Conservation (phyloP, 1,140 invertebrate species). For the Lerema accius region DNA sequence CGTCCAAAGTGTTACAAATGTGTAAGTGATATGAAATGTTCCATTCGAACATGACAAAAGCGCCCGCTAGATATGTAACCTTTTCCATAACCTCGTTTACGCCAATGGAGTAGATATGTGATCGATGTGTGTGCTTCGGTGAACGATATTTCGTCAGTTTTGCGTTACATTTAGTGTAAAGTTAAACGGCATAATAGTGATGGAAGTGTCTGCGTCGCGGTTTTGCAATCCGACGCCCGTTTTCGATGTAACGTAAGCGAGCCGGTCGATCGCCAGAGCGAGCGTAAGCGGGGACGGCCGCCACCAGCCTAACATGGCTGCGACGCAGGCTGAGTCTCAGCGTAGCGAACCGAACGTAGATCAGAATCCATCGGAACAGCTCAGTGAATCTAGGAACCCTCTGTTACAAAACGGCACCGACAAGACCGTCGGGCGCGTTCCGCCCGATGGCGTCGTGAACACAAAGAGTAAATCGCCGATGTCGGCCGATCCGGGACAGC, state of each 20-base stretch:
- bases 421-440: slow-evolving; percentile 78
- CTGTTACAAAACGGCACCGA: slow-evolving; percentile 85
- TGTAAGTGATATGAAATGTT: slow-evolving; percentile 79
- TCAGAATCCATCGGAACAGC: slow-evolving; percentile 84
- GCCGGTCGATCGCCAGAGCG: slow-evolving; percentile 82
- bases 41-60: slow-evolving; percentile 79
- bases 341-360: slow-evolving; percentile 85
- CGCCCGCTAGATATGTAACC: slow-evolving; percentile 83
- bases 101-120: slow-evolving; percentile 87
- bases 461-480: slow-evolving; percentile 81
- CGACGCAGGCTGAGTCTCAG: slow-evolving; percentile 85
- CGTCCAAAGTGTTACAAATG: slow-evolving; percentile 65
- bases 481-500: slow-evolving; percentile 72
- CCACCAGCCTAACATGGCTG: slow-evolving; percentile 85
- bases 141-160: slow-evolving; percentile 84
- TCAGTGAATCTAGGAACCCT: slow-evolving; percentile 84
- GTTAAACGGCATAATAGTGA: slow-evolving; percentile 82
- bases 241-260: slow-evolving; percentile 83
- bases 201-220: slow-evolving; percentile 81
- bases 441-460: slow-evolving; percentile 80
- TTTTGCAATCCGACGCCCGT: slow-evolving; percentile 82
- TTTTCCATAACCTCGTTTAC: slow-evolving; percentile 88
- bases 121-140: slow-evolving; percentile 86
- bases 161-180: slow-evolving; percentile 80
- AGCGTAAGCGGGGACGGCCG: slow-evolving; percentile 81